Base-by-base conservation (phyloP, 92 coral and sea anemone species). In the Ricordea florida region DNA sequence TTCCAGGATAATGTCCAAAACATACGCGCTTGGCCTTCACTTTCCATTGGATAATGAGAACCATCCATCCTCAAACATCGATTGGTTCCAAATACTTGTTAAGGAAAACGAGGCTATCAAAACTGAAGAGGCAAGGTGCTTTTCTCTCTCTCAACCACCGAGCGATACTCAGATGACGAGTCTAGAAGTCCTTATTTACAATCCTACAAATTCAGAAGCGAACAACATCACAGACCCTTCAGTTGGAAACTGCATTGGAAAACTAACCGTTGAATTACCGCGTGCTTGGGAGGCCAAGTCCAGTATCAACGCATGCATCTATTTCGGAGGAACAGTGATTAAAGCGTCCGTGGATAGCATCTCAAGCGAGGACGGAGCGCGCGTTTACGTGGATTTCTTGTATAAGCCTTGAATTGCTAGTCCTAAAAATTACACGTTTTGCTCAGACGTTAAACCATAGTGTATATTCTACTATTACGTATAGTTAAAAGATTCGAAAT, bases 281-380 rank as follows among this genome's bases (percentile, higher is more conserved):
- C 82, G 72, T 40, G 31, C 77, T 8, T 62, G 81, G 46, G 57
- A 71, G 57, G 86, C 66, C 15, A 42, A 78, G 30, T 41, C 85
- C 21, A 63, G 44, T 8, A 52, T 84, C 11, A 85, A 69, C 23
- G 36, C 78, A 2, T 76, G 79, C 47, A 73, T 84, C 29, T 74
- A 78, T 41, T 84, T 84, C 44, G 89, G 89, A 0, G 89, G 79
- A 20, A 84, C 89, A 7, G 90, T 71, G 50, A 57, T 85, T 23
- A 85, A 85, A 60, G 82, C 63, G 8, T 70, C 86, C 1, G 81
- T 76, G 3, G 52, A 50, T 10, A 80, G 71, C 62, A 57, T 71
- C 26, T 46, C 86, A 34, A 69, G 80, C 34, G 66, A 80, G 6
- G 49, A 78, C 61, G 62, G 80, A 17, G 86, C 75, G 30, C 70